Evolutionary conservation across 2,113 vertebrate genomes (phyloP), one percentile per base, ranked within the genome.

Genomic region (Vidua chalybeata): DNA sequence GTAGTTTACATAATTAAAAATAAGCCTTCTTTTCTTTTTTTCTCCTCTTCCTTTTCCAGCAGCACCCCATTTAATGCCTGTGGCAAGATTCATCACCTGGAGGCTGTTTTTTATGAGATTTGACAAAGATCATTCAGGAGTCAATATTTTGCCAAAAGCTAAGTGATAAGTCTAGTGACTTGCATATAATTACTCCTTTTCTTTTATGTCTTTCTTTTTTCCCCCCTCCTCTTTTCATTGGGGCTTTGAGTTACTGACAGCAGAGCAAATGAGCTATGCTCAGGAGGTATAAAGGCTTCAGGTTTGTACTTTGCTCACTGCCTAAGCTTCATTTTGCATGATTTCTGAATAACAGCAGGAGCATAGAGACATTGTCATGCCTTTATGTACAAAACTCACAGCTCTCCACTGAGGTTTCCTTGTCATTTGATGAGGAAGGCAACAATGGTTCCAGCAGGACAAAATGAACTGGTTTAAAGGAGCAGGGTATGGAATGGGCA

Each of bases 61-160:
- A 89, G 51, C 58, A 87, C 49, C 71, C 66, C 75, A 64, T 84
- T 94, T 90, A 97, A 80, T 95, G 90, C 93, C 93, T 90, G 37
- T 55, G 88, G 95, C 73, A 71, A 83, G 73, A 86, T 63, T 96
- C 79, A 96, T 84, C 91, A 94, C 87, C 93, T 94, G 61, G 83
- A 83, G 80, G 71, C 76, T 79, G 41, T 71, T 94, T 94, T 96
- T 97, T 87, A 96, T 8, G 28, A 92, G 87, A 94, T 87, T 81
- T 97, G 95, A 97, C 96, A 93, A 96, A 97, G 94, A 96, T 95
- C 84, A 94, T 89, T 91, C 89, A 92, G 85, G 76, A 97, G 96
- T 97, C 96, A 97, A 83, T 87, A 94, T 87, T 97, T 93, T 79
- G 87, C 94, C 95, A 94, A 96, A 97, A 97, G 94, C 94, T 93